phyloP scores from a whole-genome alignment of 2,797 vertebrate species.

The Phoxinus dragarum region DNA sequence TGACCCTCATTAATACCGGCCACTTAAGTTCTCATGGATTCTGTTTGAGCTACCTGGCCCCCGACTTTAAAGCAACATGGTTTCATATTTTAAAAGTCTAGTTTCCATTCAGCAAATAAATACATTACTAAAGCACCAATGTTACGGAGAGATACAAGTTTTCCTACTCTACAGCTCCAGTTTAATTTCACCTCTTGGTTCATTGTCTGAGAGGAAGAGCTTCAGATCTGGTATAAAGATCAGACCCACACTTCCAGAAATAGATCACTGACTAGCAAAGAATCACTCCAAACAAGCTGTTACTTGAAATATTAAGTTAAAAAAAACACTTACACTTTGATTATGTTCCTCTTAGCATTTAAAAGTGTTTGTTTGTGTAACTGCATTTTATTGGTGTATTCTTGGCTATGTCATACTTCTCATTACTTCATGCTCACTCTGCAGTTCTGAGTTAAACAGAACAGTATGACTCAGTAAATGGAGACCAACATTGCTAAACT shows the following conservation, averaged over 20 bases:
- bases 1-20: constrained; percentile 58
- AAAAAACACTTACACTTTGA: not conserved
- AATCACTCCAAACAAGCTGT: not conserved
- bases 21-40: constrained; percentile 62
- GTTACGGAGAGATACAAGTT: constrained; percentile 28
- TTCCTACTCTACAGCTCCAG: not conserved
- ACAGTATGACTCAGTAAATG: constrained; percentile 1
- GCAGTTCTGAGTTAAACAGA: not conserved
- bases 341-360: not conserved
- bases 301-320: not conserved
- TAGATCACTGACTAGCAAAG: not conserved
- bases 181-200: not conserved
- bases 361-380: not conserved
- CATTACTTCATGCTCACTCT: constrained; percentile 12
- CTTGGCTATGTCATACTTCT: not conserved
- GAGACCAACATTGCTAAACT: not conserved
- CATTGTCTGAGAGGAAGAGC: constrained; percentile 21
- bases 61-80: constrained; percentile 57
- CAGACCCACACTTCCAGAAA: not conserved
- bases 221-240: not conserved
- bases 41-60: constrained; percentile 59
- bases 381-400: not conserved
- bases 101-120: constrained; percentile 61
- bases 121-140: constrained; percentile 26
- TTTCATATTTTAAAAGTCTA: constrained; percentile 55